Percentiles rank a stretch among this genome's conserved stretches.
These are phyloP conservation scores for Dipodomys spectabilis DNA, from an alignment of 2,113 vertebrate species.

Conservation along the genomic window DNA sequence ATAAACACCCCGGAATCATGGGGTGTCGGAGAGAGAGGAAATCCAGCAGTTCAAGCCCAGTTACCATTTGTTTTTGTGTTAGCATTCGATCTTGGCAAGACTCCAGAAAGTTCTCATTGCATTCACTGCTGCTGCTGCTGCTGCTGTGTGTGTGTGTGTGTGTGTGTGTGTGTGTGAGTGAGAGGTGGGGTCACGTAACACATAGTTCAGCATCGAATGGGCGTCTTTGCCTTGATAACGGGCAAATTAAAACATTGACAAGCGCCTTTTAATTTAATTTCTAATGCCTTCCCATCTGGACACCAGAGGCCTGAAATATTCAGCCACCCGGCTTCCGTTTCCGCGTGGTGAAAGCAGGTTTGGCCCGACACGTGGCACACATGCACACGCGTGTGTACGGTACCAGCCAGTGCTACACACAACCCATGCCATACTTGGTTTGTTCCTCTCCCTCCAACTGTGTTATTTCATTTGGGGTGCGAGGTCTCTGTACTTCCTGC, in stretches of 20 bases:
- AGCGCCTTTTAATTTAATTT: slow-evolving; percentile 81
- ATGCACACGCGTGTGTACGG: slow-evolving; percentile 59
- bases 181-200: slow-evolving; percentile 49
- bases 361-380: too few relatives aligned
- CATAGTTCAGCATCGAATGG: slow-evolving; percentile 69
- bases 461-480: too few relatives aligned
- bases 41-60: slow-evolving; percentile 23
- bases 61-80: slow-evolving; percentile 3
- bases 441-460: too few relatives aligned
- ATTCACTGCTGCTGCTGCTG: too few relatives aligned
- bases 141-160: too few relatives aligned
- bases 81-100: slow-evolving; percentile 4
- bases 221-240: slow-evolving; percentile 75
- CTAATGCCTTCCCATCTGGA: slow-evolving; percentile 75
- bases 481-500: too few relatives aligned
- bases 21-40: not conserved
- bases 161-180: too few relatives aligned
- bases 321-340: not conserved
- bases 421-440: too few relatives aligned
- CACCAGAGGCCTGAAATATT: slow-evolving; percentile 76
- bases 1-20: slow-evolving; percentile 1
- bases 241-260: slow-evolving; percentile 75
- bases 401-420: slow-evolving; percentile 63
- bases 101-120: slow-evolving; percentile 1
- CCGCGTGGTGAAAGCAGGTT: too few relatives aligned